Conservation (phyloP, 2,113 vertebrate genomes). For the Alligator mississippiensis region DNA sequence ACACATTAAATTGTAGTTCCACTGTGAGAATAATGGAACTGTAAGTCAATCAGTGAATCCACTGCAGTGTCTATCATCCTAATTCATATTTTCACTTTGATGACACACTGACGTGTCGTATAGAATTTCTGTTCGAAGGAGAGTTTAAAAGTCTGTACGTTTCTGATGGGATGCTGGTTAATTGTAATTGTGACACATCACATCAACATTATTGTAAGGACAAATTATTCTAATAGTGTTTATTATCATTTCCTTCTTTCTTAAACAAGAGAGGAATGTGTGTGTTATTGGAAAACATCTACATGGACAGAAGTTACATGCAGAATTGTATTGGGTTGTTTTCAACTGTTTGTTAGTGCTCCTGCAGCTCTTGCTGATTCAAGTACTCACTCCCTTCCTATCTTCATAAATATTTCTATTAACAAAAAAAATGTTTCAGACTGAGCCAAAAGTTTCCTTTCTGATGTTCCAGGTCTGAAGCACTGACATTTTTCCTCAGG, state of each 20-base stretch:
- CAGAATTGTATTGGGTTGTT: neutral
- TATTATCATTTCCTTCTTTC: neutral
- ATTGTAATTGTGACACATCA: neutral
- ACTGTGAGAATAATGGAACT: neutral
- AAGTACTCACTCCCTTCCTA: neutral
- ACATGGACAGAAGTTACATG: neutral
- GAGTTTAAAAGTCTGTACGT: neutral
- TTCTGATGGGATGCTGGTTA: neutral
- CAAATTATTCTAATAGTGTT: neutral
- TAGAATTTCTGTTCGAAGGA: neutral
- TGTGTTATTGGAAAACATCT: neutral
- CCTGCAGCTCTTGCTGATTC: neutral
- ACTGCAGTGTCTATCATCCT: neutral
- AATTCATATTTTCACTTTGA: neutral
- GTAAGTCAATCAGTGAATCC: neutral
- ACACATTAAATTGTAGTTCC: neutral
- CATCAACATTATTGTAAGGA: neutral
- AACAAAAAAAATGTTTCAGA: slow-evolving; percentile 1
- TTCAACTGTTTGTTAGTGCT: neutral
- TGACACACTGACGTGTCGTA: neutral
- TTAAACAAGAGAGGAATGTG: neutral
- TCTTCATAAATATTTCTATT: neutral
- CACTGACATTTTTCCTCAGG: neutral
- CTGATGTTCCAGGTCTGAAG: neutral
- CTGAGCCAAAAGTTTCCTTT: neutral